Evolutionary conservation across 2,797 vertebrate species (phyloP), one percentile per base, ranked within the genome.

Genomic region (Ctenopoma multispine): DNA sequence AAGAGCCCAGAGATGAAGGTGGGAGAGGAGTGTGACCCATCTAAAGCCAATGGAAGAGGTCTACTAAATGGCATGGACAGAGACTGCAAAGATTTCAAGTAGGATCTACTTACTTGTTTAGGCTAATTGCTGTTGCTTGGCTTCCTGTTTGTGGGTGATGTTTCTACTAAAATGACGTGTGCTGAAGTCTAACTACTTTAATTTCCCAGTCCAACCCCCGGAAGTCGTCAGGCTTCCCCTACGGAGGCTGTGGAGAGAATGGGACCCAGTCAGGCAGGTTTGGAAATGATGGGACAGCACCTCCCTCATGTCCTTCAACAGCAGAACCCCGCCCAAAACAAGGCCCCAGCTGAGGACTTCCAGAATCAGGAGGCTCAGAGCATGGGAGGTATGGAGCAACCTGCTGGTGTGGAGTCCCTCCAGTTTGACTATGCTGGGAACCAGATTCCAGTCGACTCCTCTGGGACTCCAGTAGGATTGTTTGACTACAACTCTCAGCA

Each of bases 71-170:
- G 98, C 92, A 97, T 99, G 95, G 98, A 99, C 91, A 93, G 96
- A 73, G 98, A 99, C 94, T 97, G 97, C 95, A 99, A 99, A 96
- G 98, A 99, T 90, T 99, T 99, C 93, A 98, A 98, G 98, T 99
- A 96, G 89, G 96, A 88, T 61, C 44, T 23, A 2, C 1, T 44
- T 24, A 20, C 4, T 14, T 13, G 7, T 27, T 11, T 1, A 41
- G 20, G 27, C 23, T 44, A 1, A 18, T 18, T 38, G 18, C 27
- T 0, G 1, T 53, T 54, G 2, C 14, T 23, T 2, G 14, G 7
- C 4, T 36, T 57, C 40, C 5, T 53, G 17, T 27, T 4, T 44
- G 10, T 47, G 7, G 1, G 3, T 7, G 46, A 36, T 10, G 1
- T 48, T 65, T 29, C 4, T 15, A 2, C 11, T 38, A 20, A 61